Evolutionary conservation across 2,888 invertebrate genomes (phyloP).

Genomic region (Pollenia amentaria): DNA sequence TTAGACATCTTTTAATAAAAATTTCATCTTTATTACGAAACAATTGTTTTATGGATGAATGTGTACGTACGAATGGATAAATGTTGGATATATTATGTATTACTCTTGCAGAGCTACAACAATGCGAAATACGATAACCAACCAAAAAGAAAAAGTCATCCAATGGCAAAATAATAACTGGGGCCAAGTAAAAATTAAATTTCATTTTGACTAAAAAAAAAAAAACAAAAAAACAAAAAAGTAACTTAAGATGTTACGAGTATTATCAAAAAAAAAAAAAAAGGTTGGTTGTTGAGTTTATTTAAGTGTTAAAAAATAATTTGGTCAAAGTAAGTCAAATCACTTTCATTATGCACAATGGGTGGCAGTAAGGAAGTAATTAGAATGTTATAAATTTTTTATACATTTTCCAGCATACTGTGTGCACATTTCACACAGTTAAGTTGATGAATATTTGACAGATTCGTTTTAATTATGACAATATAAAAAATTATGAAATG

Average conservation of each 20-base stretch:
- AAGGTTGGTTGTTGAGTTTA: constrained; percentile 45
- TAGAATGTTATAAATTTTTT: constrained; percentile 79
- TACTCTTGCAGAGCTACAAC: neutral
- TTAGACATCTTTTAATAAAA: constrained; percentile 85
- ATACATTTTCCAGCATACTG: constrained; percentile 14
- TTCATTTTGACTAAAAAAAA: constrained; percentile 18
- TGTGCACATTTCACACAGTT: constrained; percentile 12
- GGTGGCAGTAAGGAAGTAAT: constrained; percentile 80
- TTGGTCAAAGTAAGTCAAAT: constrained; percentile 63
- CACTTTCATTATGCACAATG: constrained; percentile 59
- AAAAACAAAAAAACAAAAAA: constrained; percentile 9
- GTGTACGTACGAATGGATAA: constrained; percentile 33
- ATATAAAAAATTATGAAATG: neutral
- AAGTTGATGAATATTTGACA: constrained; percentile 17
- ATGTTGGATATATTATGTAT: constrained; percentile 2
- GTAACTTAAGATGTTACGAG: constrained; percentile 16
- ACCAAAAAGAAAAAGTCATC: constrained; percentile 9
- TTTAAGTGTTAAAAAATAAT: constrained; percentile 68
- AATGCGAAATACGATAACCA: constrained; percentile 9
- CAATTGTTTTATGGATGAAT: constrained; percentile 83
- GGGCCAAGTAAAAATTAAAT: constrained; percentile 46
- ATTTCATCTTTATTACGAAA: constrained; percentile 85
- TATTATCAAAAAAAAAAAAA: neutral
- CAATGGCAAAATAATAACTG: constrained; percentile 11
- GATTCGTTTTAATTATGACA: neutral